A percentile compares a stretch with the other conserved stretches of the same genome.
These are phyloP conservation scores for Corydoras sp. DNA, from an alignment of 2,113 vertebrate genomes.

Conservation along the genomic window DNA sequence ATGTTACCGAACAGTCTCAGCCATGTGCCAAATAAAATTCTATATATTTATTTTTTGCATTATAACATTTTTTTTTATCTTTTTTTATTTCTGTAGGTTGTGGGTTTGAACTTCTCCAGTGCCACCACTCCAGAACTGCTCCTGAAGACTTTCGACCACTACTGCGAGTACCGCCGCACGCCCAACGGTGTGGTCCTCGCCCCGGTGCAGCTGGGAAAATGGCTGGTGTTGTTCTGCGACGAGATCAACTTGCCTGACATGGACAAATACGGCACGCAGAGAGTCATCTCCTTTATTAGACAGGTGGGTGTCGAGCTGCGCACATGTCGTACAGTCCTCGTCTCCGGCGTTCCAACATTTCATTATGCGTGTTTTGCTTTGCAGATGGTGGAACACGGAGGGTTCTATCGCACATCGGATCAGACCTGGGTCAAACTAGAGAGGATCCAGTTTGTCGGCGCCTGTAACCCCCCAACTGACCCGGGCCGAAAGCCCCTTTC, in stretches of 20 bases:
- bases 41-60: no score
- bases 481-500: constrained; percentile 95
- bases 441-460: constrained; percentile 97
- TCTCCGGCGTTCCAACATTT: no score
- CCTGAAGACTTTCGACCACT: constrained; percentile 98
- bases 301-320: constrained; percentile 67
- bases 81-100: constrained; percentile 69
- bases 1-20: no score
- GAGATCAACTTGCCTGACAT: constrained; percentile 98
- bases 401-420: constrained; percentile 95
- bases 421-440: constrained; percentile 98
- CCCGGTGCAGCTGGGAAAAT: constrained; percentile 95
- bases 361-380: background rate
- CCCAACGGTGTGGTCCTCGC: constrained; percentile 92
- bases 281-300: constrained; percentile 97
- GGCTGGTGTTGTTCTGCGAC: constrained; percentile 96
- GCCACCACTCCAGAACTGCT: constrained; percentile 95
- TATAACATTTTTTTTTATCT: no score
- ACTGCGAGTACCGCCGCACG: constrained; percentile 93
- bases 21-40: no score
- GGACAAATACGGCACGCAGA: constrained; percentile 97
- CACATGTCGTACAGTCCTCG: background rate
- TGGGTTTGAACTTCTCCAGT: constrained; percentile 96
- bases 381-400: constrained; percentile 98
- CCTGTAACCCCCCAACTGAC: constrained; percentile 96